Conservation (phyloP, 1,140 invertebrate species). For the Drosophila pandora region DNA sequence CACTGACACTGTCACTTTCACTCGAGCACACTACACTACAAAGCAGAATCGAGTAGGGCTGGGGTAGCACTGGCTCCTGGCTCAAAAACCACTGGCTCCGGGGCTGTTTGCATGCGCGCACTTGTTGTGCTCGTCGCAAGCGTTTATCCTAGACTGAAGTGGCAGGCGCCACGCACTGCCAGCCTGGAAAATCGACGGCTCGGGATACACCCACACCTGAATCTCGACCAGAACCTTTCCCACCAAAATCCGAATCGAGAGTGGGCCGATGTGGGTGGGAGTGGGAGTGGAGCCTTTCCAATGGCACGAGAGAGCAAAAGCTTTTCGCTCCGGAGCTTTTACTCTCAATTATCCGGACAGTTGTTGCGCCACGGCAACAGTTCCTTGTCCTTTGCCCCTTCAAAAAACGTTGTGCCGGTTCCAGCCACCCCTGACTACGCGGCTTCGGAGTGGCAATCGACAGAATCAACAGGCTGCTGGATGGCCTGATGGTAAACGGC, state of each 20-base stretch:
- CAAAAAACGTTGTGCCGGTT: slow-evolving; percentile 15
- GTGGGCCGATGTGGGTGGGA: background rate
- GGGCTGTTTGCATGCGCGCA: slow-evolving; percentile 73
- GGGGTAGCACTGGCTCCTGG: slow-evolving; percentile 27
- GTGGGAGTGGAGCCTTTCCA: slow-evolving; percentile 63
- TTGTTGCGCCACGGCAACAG: slow-evolving; percentile 78
- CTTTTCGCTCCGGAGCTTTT: slow-evolving; percentile 46
- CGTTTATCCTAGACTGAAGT: slow-evolving; percentile 84
- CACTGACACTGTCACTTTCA: slow-evolving; percentile 22
- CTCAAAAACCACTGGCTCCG: slow-evolving; percentile 37
- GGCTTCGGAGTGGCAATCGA: background rate
- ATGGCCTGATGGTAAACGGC: slow-evolving; percentile 1
- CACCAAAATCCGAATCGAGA: background rate
- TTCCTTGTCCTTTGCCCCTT: slow-evolving; percentile 36
- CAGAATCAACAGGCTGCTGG: slow-evolving; percentile 69
- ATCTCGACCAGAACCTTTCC: slow-evolving; percentile 17
- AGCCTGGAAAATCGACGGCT: slow-evolving; percentile 56
- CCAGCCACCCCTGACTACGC: slow-evolving; percentile 9
- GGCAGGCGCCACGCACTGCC: slow-evolving; percentile 47
- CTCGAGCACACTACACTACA: slow-evolving; percentile 41
- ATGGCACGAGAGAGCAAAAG: slow-evolving; percentile 53
- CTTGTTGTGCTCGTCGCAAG: slow-evolving; percentile 83
- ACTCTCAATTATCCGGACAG: slow-evolving; percentile 69
- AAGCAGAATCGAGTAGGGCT: slow-evolving; percentile 29
- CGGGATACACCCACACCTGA: slow-evolving; percentile 55